These are phyloP conservation scores for Plestiodon gilberti DNA, from an alignment of 2,113 vertebrate genomes.

Conservation along the genomic window DNA sequence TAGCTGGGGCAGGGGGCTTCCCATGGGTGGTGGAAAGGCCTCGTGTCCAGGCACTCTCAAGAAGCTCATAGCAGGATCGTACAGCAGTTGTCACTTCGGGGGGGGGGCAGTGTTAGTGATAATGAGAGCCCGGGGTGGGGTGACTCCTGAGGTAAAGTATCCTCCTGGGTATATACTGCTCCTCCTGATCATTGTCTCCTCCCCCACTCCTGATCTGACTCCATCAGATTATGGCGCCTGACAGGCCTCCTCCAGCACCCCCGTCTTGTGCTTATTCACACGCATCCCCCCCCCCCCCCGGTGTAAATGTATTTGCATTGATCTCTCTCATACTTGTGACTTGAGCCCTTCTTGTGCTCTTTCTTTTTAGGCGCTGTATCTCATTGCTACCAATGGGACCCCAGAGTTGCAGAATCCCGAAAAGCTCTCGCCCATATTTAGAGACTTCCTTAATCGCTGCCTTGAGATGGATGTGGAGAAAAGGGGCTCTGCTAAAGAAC, in stretches of 20 bases:
- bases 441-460: conserved; percentile 94
- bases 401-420: conserved; percentile 97
- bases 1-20: too few species aligned
- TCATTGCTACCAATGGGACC: conserved; percentile 97
- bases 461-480: conserved; percentile 99
- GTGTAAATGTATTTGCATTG: not conserved
- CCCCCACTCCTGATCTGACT: too few species aligned
- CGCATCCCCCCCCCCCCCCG: too few species aligned
- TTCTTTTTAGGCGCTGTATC: conserved; percentile 88
- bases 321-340: not conserved
- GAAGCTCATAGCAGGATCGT: too few species aligned
- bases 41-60: too few species aligned
- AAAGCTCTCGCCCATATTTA: conserved; percentile 89
- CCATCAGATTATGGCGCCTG: conserved; percentile 11
- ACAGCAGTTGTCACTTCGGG: too few species aligned
- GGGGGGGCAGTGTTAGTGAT: too few species aligned
- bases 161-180: too few species aligned
- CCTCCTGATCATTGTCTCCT: too few species aligned
- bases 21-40: too few species aligned
- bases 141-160: too few species aligned
- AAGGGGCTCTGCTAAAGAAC: conserved; percentile 92
- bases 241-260: not conserved
- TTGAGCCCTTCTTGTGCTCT: conserved; percentile 30
- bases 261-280: not conserved
- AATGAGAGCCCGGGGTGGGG: too few species aligned